Base-by-base conservation (phyloP, 2,888 invertebrate species). In the Sceliomorpha sp. region DNA sequence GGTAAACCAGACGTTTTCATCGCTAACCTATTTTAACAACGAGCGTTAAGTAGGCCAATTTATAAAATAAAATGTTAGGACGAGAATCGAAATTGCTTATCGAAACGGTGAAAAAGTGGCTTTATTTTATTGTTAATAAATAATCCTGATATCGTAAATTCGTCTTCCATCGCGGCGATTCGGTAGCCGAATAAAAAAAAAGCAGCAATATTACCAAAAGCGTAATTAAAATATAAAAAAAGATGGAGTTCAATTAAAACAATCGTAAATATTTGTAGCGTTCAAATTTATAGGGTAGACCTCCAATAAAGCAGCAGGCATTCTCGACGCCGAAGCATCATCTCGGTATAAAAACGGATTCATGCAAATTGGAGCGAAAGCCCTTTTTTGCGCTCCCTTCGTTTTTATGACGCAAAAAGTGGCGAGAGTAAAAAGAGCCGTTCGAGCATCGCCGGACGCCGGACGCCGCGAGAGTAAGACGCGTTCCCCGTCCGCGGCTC, bases 291-390 rank as follows among this genome's bases (percentile, higher is more conserved):
- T 10, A 40, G 32, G 47, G 58, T 40, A 48, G 32, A 39, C n/a
- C 20, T 10, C 13, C 29, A 9, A 32, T 37, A 32, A 40, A 40
- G 40, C 13, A 40, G 40, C 40, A 20, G 3, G 27, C 26, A 20
- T 1, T 32, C 32, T 13, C 10, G 37, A 39, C 14, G 13, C 42
- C 45, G 29, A 59, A 50, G 24, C 34, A 24, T n/a, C n/a, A n/a
- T 36, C 9, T 12, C 27, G 32, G 48, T 27, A 50, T 59, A 59
- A 59, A 59, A 48, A 59, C 50, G 20, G 20, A 59, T 36, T 29
- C 50, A 50, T 59, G 59, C 59, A 59, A 59, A 59, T 59, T 59
- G 44, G 39, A 34, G 29, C 50, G 50, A 50, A 59, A 59, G 59
- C 42, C 59, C 44, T 59, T 44, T 47, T 44, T 59, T 42, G 48